Base-by-base conservation (phyloP, 2,113 vertebrate genomes). In the Thamnophis sirtalis region DNA sequence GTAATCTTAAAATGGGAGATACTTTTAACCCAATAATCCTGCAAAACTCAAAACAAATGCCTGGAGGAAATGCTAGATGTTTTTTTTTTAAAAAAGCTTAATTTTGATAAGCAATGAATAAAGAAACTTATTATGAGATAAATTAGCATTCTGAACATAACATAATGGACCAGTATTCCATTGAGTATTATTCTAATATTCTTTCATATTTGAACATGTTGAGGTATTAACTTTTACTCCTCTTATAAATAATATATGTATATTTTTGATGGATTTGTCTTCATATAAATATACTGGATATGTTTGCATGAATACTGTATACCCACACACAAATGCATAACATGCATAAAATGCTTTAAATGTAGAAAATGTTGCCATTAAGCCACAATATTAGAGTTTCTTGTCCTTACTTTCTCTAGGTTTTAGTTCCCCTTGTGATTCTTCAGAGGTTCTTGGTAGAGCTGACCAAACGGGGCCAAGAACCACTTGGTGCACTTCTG, bases 371-470 rank as follows among this genome's bases (percentile, higher is more conserved):
- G 8, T 28, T 88, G 24, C 53, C 49, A 73, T 51, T 53, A 22
- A 28, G 15, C 11, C n/a, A 28, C 26, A 87, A 15, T 85, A 13
- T 33, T 92, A 11, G 2, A 28, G 28, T 43, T 28, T 13, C 33
- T 53, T 89, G 49, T 92, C 85, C 85, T 95, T 84, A 55, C 94
- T 90, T 92, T 88, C 89, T 91, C 26, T 96, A 99, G 99, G 98
- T 99, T 88, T 96, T 99, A 91, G 98, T 99, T 80, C 98, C 99
- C 50, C 96, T 99, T 93, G 95, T 99, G 96, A 96, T 99, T 96
- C 97, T 99, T 56, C 98, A 98, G 86, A 97, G 97, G 3, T 96
- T 99, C 92, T 98, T 98, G 91, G 93, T 96, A 68, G 97, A 98
- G 89, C 93, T 98, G 95, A 97, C 96, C n/a, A 96, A 95, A 92